Conservation (phyloP, 2,113 vertebrate genomes). For the Trachemys scripta region DNA sequence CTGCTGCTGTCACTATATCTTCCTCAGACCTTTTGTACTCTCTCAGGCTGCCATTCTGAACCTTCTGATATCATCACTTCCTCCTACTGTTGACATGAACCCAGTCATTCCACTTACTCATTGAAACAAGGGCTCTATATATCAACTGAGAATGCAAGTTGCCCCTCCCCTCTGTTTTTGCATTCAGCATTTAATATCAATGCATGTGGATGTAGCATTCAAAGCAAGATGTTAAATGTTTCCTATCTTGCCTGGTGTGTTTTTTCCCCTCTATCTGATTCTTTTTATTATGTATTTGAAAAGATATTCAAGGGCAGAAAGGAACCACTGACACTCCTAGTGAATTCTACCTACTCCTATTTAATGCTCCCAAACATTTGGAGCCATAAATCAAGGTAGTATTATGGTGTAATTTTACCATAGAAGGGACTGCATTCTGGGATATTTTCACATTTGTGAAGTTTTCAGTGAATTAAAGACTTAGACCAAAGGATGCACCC, state of each 20-base stretch:
- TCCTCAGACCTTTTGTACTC: background rate
- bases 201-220: background rate
- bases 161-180: background rate
- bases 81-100: background rate
- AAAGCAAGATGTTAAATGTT: background rate
- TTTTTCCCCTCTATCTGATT: background rate
- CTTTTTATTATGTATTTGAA: background rate
- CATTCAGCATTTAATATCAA: background rate
- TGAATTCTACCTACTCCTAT: background rate
- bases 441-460: background rate
- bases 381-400: background rate
- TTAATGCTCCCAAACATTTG: background rate
- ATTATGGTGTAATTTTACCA: background rate
- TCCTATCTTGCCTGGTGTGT: background rate
- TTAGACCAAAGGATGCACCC: background rate
- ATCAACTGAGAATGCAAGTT: background rate
- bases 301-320: background rate
- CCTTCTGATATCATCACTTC: background rate
- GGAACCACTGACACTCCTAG: background rate
- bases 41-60: fast-evolving
- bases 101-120: background rate
- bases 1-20: background rate
- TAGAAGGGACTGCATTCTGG: background rate
- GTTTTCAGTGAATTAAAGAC: background rate
- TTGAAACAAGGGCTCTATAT: background rate